Percentiles rank a stretch among this genome's conserved stretches.
phyloP scores from a whole-genome alignment of 2,888 invertebrate genomes.

The Fabriciana adippe region DNA sequence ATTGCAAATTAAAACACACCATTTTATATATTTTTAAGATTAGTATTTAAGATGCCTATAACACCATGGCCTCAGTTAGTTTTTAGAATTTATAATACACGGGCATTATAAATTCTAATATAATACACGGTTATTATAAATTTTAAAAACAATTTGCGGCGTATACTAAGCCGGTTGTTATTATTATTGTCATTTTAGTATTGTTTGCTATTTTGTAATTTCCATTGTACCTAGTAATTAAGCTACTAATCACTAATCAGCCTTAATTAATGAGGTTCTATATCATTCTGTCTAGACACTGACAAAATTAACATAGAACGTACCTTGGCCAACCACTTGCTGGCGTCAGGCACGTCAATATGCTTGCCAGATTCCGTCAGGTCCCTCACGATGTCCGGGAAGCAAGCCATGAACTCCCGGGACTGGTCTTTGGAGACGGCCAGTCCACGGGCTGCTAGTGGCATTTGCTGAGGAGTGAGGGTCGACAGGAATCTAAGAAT shows the following conservation, averaged over 20 bases:
- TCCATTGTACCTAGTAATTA: neutral
- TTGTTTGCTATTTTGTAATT: constrained; percentile 4
- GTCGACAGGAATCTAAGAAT: constrained; percentile 82
- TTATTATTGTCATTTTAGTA: neutral
- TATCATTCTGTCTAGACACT: constrained; percentile 51
- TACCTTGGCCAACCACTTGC: constrained; percentile 91
- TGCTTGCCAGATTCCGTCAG: constrained; percentile 89
- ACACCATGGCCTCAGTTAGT: neutral
- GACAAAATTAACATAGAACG: constrained; percentile 57
- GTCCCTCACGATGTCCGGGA: constrained; percentile 93
- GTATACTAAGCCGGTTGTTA: constrained; percentile 18
- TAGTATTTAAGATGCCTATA: neutral
- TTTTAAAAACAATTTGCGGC: constrained; percentile 8
- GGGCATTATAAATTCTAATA: neutral
- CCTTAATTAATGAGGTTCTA: constrained; percentile 38
- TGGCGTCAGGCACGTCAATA: constrained; percentile 89
- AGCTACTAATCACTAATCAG: neutral
- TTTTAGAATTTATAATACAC: no score
- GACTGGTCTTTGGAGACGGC: constrained; percentile 91
- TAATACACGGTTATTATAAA: neutral
- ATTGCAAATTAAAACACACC: neutral
- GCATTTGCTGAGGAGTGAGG: constrained; percentile 83
- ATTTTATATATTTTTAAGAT: neutral
- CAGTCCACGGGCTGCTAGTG: constrained; percentile 83
- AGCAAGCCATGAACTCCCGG: constrained; percentile 93